Conservation (phyloP, 2,113 vertebrate species). For the rat (Rattus norvegicus) region DNA sequence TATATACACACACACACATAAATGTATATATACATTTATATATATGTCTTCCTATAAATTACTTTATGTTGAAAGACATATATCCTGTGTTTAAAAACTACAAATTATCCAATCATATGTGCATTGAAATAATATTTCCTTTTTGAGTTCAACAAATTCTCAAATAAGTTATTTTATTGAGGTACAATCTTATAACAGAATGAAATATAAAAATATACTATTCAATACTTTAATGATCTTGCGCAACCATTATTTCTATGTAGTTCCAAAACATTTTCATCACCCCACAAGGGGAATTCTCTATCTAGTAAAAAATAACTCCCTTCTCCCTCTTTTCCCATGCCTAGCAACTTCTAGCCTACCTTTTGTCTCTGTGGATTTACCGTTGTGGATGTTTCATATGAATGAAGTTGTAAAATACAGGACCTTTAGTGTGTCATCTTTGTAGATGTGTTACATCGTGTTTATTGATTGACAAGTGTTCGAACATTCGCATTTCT, state of each 20-base stretch:
- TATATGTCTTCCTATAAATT: no score
- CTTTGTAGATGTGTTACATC: not conserved
- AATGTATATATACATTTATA: no score
- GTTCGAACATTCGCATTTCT: not conserved
- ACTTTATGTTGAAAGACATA: no score
- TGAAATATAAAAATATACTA: not conserved
- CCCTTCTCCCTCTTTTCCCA: not conserved
- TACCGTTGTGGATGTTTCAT: not conserved
- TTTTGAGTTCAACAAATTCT: conserved; percentile 47
- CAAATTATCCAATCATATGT: not conserved
- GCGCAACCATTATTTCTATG: not conserved
- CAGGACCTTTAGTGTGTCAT: not conserved
- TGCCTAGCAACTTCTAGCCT: conserved; percentile 9
- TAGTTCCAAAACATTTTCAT: conserved; percentile 34
- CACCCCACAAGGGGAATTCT: not conserved
- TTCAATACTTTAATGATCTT: not conserved
- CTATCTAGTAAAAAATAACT: not conserved
- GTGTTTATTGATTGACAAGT: not conserved
- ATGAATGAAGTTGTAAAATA: not conserved
- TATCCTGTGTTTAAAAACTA: not conserved
- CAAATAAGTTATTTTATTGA: not conserved
- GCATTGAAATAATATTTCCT: conserved; percentile 7
- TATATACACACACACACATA: no score
- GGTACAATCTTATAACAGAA: not conserved
- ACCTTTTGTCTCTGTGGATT: not conserved